Conservation (phyloP, 2,888 invertebrate genomes). For the Bibio marci region DNA sequence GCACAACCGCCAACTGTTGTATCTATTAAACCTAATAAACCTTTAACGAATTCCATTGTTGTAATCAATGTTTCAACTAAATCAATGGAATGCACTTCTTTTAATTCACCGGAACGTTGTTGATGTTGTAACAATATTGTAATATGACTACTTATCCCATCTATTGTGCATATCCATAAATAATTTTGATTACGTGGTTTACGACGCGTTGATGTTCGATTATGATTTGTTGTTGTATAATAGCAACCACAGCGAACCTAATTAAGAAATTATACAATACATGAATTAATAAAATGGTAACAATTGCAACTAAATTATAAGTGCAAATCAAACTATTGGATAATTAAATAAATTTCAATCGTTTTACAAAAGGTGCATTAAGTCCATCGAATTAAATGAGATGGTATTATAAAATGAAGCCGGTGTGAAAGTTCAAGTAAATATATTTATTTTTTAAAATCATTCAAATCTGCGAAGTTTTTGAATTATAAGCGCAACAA, state of each 20-base stretch:
- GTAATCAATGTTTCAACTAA: constrained; percentile 65
- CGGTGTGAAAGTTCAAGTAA: too few relatives aligned
- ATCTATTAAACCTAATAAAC: constrained; percentile 30
- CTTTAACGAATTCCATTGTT: constrained; percentile 71
- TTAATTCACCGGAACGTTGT: constrained; percentile 52
- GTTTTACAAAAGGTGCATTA: too few relatives aligned
- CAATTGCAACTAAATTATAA: too few relatives aligned
- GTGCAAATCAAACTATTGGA: too few relatives aligned
- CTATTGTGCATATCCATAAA: constrained; percentile 79
- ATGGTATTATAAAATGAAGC: too few relatives aligned
- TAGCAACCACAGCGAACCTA: constrained; percentile 84
- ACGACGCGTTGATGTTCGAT: constrained; percentile 37
- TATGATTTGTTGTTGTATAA: constrained; percentile 49
- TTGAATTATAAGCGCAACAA: too few relatives aligned
- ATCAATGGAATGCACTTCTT: constrained; percentile 60
- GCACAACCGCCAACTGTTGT: constrained; percentile 16
- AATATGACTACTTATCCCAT: constrained; percentile 59
- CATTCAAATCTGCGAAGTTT: too few relatives aligned
- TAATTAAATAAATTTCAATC: too few relatives aligned
- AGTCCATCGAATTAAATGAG: too few relatives aligned
- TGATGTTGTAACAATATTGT: constrained; percentile 58
- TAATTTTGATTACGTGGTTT: constrained; percentile 59
- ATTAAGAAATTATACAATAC: constrained; percentile 5
- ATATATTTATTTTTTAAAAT: too few relatives aligned
- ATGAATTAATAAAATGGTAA: constrained; percentile 4